Evolutionary conservation across 2,113 vertebrate genomes (phyloP), one percentile per base, ranked within the genome.

Genomic region (Sinocyclocheilus anshuiensis): DNA sequence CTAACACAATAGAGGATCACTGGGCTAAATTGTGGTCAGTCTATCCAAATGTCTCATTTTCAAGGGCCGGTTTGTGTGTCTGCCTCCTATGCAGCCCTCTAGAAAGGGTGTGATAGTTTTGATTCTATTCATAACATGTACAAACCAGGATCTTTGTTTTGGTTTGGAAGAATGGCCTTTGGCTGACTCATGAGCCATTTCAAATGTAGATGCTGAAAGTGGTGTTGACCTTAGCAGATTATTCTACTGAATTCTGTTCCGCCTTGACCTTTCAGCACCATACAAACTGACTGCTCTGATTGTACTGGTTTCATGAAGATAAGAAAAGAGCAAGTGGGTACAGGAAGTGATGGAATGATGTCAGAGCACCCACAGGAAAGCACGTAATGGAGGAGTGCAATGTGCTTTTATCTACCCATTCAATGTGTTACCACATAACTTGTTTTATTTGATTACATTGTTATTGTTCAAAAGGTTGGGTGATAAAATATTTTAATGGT

Each of bases 341-440:
- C 75, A 79, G 59, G 75, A 71, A 42, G 50, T 86, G 84, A 75
- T 65, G 33, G 53, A 85, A 72, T 85, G 57, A 82, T 87, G 80
- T 61, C 76, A 74, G 67, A 42, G 63, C 72, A 11, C 50, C 79
- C 29, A 61, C 61, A 57, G 80, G 75, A 83, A 57, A 61, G 59
- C 39, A 22, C 11, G 13, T 36, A 72, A 63, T 45, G 72, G 59
- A 83, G 45, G 42, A 57, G 22, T 48, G 71, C 10, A 12, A 22
- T 57, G 36, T 48, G 39, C 71, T 55, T 24, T 78, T 33, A 61
- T 53, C 77, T 85, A 86, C 88, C 78, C 26, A 81, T 83, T 65
- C 84, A 57, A 63, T 81, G 57, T 22, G 20, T 61, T n/a, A n/a
- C 57, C 57, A n/a, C 57, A 61, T 2, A 7, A 61, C 7, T 22